Evolutionary conservation across 37 sponge, comb jelly and placozoan species (phyloP).

Genomic region (Halichondria panicea): DNA sequence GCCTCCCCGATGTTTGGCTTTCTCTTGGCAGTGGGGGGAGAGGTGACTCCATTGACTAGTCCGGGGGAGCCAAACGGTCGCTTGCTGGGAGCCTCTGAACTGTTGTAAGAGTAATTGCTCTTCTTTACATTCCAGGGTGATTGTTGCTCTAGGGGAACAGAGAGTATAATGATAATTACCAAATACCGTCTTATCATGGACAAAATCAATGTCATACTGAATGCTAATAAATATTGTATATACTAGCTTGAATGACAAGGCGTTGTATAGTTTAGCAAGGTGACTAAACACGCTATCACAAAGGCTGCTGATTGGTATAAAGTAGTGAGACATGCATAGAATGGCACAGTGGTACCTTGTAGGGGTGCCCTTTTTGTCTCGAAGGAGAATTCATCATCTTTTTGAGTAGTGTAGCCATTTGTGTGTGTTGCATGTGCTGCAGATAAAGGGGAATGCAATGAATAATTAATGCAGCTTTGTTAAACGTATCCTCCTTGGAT

Average conservation of each 20-base stretch:
- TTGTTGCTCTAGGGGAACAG: conserved; percentile 14
- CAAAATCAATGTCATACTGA: not conserved
- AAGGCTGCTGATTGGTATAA: too few relatives aligned
- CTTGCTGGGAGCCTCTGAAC: not conserved
- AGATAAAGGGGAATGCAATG: too few relatives aligned
- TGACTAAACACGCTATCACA: too few relatives aligned
- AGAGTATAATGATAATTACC: too few relatives aligned
- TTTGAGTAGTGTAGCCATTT: not conserved
- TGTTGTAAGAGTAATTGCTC: conserved; percentile 7
- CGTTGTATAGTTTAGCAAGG: too few relatives aligned
- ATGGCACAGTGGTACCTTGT: conserved; percentile 19
- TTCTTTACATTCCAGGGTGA: conserved; percentile 32
- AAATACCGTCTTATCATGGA: not conserved
- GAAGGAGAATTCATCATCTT: not conserved
- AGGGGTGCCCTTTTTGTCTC: conserved; percentile 4
- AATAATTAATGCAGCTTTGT: too few relatives aligned
- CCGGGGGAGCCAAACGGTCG: conserved; percentile 16
- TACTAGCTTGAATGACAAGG: not conserved
- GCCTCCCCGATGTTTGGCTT: not conserved
- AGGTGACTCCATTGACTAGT: not conserved
- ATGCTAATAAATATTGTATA: not conserved
- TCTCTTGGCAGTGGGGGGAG: conserved; percentile 27
- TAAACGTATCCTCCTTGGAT: too few relatives aligned
- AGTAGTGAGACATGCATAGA: too few relatives aligned
- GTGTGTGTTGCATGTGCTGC: too few relatives aligned